phyloP scores from a whole-genome alignment of 2,797 vertebrate genomes.

The Clarias laeviceps region DNA sequence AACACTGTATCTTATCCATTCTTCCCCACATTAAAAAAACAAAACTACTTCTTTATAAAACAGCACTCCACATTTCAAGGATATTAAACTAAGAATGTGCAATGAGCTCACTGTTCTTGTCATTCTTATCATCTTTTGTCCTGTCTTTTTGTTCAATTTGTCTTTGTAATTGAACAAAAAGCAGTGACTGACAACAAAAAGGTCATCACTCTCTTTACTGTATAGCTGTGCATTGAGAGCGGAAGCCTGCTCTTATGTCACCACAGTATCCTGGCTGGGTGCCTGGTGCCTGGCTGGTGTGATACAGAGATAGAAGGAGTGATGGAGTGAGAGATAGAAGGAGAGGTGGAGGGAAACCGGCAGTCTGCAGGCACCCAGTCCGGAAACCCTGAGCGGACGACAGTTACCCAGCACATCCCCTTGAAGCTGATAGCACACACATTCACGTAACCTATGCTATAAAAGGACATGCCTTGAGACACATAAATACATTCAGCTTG shows the following conservation, averaged over 20 bases:
- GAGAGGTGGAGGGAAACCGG: conserved; percentile 62
- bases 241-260: conserved; percentile 83
- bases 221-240: conserved; percentile 62
- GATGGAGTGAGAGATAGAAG: conserved; percentile 55
- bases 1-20: neutral
- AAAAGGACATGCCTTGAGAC: conserved; percentile 21
- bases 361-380: conserved; percentile 66
- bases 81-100: neutral
- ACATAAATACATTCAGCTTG: neutral
- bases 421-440: conserved; percentile 50
- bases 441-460: conserved; percentile 22
- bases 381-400: conserved; percentile 74
- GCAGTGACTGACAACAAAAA: conserved; percentile 1
- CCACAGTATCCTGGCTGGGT: conserved; percentile 89
- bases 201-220: conserved; percentile 32
- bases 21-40: neutral
- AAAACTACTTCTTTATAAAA: neutral
- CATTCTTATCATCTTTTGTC: neutral
- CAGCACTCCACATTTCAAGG: neutral
- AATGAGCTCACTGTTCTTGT: neutral
- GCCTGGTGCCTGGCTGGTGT: conserved; percentile 87
- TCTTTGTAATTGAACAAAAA: neutral
- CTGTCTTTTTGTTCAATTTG: no score
- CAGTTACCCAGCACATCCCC: conserved; percentile 74
- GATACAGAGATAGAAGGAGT: conserved; percentile 66